These are phyloP conservation scores for Rhabdomys pumilio DNA, from an alignment of 2,797 vertebrate genomes.

Conservation along the genomic window DNA sequence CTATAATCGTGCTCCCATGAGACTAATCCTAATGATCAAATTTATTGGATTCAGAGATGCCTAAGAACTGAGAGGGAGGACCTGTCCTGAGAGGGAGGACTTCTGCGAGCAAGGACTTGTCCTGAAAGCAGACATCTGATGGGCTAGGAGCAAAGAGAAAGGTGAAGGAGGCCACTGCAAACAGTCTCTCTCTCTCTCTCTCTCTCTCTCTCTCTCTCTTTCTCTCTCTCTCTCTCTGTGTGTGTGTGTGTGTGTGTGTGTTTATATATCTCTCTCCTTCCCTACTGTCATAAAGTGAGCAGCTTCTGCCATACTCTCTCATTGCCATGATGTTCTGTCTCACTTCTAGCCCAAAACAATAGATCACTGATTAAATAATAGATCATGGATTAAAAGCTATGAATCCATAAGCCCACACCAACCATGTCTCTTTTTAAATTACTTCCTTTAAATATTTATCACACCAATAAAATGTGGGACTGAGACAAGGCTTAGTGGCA, in stretches of 20 bases:
- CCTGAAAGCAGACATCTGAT: background rate
- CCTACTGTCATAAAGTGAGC: no score
- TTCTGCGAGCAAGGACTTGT: background rate
- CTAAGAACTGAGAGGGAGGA: background rate
- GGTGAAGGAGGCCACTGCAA: background rate
- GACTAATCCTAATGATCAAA: background rate
- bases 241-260: no score
- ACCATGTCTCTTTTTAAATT: background rate
- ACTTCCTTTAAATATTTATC: background rate
- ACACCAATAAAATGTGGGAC: background rate
- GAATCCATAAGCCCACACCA: background rate
- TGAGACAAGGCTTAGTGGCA: background rate
- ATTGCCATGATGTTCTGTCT: background rate
- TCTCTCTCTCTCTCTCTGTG: background rate
- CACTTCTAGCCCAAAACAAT: background rate
- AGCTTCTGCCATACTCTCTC: no score
- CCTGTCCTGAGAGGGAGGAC: no score
- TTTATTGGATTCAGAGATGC: background rate
- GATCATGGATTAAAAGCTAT: background rate
- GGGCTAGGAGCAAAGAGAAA: background rate
- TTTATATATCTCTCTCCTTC: no score
- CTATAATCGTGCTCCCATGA: no score
- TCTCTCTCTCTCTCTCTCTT: background rate
- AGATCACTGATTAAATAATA: background rate
- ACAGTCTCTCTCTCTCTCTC: background rate